A percentile compares a stretch with the other conserved stretches of the same genome.
Conservation (phyloP, 64 coral and sea anemone genomes). For the Anthopleura sola region DNA sequence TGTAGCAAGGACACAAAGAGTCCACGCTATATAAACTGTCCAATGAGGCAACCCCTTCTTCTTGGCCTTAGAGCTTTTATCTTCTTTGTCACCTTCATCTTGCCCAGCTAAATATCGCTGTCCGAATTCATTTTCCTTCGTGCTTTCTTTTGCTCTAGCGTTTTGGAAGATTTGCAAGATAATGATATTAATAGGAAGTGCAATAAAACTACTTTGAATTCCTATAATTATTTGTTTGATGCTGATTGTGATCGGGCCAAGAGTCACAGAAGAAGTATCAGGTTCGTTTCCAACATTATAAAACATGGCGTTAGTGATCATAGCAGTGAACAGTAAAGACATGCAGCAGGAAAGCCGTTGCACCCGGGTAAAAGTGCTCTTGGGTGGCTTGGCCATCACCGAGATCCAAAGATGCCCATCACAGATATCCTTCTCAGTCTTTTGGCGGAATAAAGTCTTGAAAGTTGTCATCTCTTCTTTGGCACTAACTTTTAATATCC, state of each 20-base stretch:
- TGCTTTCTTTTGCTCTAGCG: neutral
- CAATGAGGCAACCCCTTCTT: neutral
- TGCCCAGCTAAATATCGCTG: neutral
- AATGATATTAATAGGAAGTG: conserved; percentile 66
- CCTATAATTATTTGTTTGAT: conserved; percentile 66
- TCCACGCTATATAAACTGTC: conserved; percentile 5
- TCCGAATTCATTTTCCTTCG: neutral
- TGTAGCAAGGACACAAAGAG: conserved; percentile 33
- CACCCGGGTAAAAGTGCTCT: conserved; percentile 49
- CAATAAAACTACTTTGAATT: conserved; percentile 71
- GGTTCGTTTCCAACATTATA: conserved; percentile 58
- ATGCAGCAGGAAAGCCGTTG: conserved; percentile 66
- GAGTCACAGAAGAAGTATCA: conserved; percentile 25
- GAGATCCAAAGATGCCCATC: conserved; percentile 75
- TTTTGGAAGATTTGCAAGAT: conserved; percentile 55
- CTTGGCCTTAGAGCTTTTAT: neutral
- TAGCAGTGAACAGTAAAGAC: conserved; percentile 43
- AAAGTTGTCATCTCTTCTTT: conserved; percentile 48
- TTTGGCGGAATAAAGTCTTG: conserved; percentile 47
- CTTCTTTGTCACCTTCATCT: neutral
- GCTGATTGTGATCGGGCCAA: conserved; percentile 66
- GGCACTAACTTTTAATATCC: conserved; percentile 28
- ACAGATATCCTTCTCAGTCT: conserved; percentile 48
- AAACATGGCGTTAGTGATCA: conserved; percentile 78
- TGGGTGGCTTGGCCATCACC: conserved; percentile 40